Base-by-base conservation (phyloP, 1,140 invertebrate genomes). In the Samia ricini region DNA sequence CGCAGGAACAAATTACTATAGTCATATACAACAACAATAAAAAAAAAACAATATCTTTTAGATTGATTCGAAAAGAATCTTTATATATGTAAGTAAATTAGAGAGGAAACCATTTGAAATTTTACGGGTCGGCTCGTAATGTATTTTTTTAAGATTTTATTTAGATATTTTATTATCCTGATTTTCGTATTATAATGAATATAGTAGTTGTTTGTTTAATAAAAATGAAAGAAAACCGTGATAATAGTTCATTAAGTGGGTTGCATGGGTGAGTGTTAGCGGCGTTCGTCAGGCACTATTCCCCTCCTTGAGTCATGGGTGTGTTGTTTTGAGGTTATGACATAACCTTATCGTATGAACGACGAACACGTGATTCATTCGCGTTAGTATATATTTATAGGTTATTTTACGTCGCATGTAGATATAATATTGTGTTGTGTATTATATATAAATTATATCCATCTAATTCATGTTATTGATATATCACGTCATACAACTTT, bases 191-290 rank as follows among this genome's bases (percentile, higher is more conserved):
- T 59, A 59, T n/a, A 79, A 74, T 76, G 69, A 49, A 76, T 68
- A 26, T 79, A 79, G 69, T 84, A 71, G 69, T 61, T 63, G 59
- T 66, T 69, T 76, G 64, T 82, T 82, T 77, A 81, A 77, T 72
- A 71, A 75, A n/a, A 15, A 42, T 26, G 75, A 81, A 78, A 82
- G 62, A 66, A 70, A 88, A 85, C 83, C 77, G 86, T 89, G 86
- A 89, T 89, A 89, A 82, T 89, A 87, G 86, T 77, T 81, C 66
- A 63, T 76, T 82, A 87, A 83, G 79, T 83, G 77, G 79, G 74
- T 64, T 83, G 82, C 57, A 67, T 77, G 81, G 74, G 76, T 80
- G 84, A 65, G 77, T 80, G 82, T 69, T 74, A 67, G 76, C 74
- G 77, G 77, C 66, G 79, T 71, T 85, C 83, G 80, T 84, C 64